Base-by-base conservation (phyloP, 2,797 vertebrate species). In the Spinus pinus region DNA sequence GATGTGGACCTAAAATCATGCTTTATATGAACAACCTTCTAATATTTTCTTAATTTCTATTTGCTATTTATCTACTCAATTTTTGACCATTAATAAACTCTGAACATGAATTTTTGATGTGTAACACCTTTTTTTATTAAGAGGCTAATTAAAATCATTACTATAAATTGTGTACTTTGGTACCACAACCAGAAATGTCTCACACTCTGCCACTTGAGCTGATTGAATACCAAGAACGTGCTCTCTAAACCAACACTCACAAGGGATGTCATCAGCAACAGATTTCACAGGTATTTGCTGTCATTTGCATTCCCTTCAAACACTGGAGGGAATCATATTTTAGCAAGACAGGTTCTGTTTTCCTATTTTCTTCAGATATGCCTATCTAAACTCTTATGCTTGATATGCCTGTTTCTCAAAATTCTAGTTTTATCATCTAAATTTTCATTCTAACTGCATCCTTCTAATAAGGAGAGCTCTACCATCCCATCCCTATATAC, bases 401-500 rank as follows among this genome's bases (percentile, higher is more conserved):
- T 54, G 4, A 21, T 42, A 33, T 42, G 4, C 7, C 8, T 35
- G 8, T 54, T 90, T 72, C 23, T 61, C 39, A 49, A 37, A 57
- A 53, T 2, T 56, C 11, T 42, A 30, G 5, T 42, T 70, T 80
- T 25, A 50, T 71, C 1, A 42, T 22, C 17, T 28, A 13, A 53
- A 46, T 53, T 80, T 69, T 75, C 5, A 44, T 85, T 82, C 23
- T 2, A 23, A 27, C 2, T 23, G 35, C 42, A 56, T 75, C 8
- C 1, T 84, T 64, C 16, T 75, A 39, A 56, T 7, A 6, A 13
- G 8, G 11, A 57, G 12, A 54, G 3, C 30, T 14, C 28, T 67
- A 44, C 2, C 5, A 62, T 30, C 6, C 2, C 5, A 7, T 46
- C 16, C 23, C 4, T 39, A 9, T 30, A 39, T 4, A 20, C 4